Evolutionary conservation across 2,113 vertebrate species (phyloP).

Genomic region (Anser cygnoides): DNA sequence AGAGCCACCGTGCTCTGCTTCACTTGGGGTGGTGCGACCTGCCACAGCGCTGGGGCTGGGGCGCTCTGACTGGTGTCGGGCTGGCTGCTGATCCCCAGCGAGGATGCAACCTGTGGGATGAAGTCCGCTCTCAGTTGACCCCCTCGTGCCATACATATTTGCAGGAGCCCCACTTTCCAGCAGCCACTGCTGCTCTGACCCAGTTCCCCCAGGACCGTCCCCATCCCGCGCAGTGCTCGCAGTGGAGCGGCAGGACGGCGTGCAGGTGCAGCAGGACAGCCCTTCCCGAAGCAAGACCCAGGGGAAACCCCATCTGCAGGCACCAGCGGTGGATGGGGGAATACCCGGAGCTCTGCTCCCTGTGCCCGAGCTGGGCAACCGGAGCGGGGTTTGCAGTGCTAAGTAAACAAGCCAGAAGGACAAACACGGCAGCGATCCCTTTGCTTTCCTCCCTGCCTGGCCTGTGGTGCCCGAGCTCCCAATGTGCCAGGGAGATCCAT

Average conservation of each 20-base stretch:
- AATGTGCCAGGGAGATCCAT: neutral
- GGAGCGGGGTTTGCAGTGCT: neutral
- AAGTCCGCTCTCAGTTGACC: too few relatives aligned
- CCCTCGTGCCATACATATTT: fast-evolving
- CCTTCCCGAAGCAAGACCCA: neutral
- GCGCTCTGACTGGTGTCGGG: fast-evolving
- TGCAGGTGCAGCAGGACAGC: neutral
- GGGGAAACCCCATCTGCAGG: neutral
- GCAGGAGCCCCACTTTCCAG: too few relatives aligned
- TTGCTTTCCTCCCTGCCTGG: neutral
- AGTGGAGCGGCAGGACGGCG: neutral
- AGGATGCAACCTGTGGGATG: neutral
- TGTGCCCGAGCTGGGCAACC: neutral
- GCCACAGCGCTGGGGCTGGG: neutral
- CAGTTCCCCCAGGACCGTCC: neutral
- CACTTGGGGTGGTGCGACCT: neutral
- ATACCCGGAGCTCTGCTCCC: neutral
- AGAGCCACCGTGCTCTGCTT: neutral
- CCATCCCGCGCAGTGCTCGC: neutral
- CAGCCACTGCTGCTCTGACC: fast-evolving
- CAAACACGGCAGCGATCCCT: neutral
- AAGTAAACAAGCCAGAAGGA: neutral
- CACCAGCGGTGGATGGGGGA: neutral
- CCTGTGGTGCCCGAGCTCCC: neutral
- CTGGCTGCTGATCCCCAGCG: neutral